Base-by-base conservation (phyloP, 2,888 invertebrate genomes). In the Heliconius cydno region DNA sequence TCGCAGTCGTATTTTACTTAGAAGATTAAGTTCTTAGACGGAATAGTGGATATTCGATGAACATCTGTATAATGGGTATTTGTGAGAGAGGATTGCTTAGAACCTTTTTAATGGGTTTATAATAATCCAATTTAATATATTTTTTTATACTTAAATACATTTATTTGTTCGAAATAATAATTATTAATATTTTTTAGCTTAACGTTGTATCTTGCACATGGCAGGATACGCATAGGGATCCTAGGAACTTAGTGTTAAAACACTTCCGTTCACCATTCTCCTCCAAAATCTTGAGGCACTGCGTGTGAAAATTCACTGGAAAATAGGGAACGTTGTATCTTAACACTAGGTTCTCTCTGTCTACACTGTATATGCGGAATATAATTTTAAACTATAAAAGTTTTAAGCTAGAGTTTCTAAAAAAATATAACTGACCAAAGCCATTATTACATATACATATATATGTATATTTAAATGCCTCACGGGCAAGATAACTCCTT, bases 1-100 rank as follows among this genome's bases (percentile, higher is more conserved):
- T 79, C 63, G 38, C 76, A 70, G 79, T 79, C 73, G 76, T 80
- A 79, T 79, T 76, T 81, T 79, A 79, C 80, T 79, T 76, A 73
- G 46, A 73, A 77, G 80, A 72, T 81, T 79, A 79, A 72, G 76
- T 81, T 70, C 75, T 76, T 78, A 78, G 66, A 67, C 60, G 34
- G 65, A 72, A 77, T 73, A 73, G 52, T 57, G 68, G 73, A 63
- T 81, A 68, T 80, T 66, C 79, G 60, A 77, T 63, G 79, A 79
- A 77, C 57, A 72, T 76, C 38, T 65, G 52, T 76, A 79, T 73
- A 73, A 73, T 73, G 73, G 73, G 60, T 73, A 73, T 73, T 73
- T 73, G 73, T 60, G 34, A 60, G 60, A 73, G 60, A 60, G 38
- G 72, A 73, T 73, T 73, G 73, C 73, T 60, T 60, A 60, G 34